phyloP scores from a whole-genome alignment of 1,140 invertebrate genomes.

The Ceratosolen solmsi region DNA sequence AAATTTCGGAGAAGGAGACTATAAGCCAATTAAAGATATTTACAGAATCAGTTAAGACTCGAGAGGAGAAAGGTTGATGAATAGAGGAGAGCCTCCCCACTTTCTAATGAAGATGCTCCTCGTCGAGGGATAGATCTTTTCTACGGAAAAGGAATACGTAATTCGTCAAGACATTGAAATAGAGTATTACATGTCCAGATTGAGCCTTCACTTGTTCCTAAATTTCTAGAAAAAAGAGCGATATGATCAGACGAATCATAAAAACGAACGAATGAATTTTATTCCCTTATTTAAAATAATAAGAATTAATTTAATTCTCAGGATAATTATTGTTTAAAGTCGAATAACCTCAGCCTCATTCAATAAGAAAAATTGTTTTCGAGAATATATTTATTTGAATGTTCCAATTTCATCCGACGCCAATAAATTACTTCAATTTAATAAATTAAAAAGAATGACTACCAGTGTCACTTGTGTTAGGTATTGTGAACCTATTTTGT shows the following conservation, averaged over 20 bases:
- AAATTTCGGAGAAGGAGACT: conserved; percentile 42
- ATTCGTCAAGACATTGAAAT: conserved; percentile 55
- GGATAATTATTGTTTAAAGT: no score
- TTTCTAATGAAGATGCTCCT: conserved; percentile 74
- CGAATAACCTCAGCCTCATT: no score
- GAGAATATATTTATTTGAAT: no score
- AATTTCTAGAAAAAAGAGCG: not conserved
- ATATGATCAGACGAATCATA: not conserved
- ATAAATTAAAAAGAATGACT: no score
- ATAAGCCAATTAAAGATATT: conserved; percentile 53
- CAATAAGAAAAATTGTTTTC: no score
- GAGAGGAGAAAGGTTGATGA: conserved; percentile 63
- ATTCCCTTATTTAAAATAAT: no score
- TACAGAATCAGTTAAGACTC: conserved; percentile 5
- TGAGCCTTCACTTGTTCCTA: conserved; percentile 39
- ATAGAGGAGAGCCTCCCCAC: conserved; percentile 63
- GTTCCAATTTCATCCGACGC: no score
- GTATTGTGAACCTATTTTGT: no score
- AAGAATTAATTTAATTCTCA: no score
- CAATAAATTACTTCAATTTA: no score
- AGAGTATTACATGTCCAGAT: conserved; percentile 22
- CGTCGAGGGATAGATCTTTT: conserved; percentile 71
- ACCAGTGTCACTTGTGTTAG: no score
- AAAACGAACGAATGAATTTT: not conserved
- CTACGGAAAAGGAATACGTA: conserved; percentile 70